phyloP scores from a whole-genome alignment of 2,888 invertebrate species.

The Megaustenia siamemsis region DNA sequence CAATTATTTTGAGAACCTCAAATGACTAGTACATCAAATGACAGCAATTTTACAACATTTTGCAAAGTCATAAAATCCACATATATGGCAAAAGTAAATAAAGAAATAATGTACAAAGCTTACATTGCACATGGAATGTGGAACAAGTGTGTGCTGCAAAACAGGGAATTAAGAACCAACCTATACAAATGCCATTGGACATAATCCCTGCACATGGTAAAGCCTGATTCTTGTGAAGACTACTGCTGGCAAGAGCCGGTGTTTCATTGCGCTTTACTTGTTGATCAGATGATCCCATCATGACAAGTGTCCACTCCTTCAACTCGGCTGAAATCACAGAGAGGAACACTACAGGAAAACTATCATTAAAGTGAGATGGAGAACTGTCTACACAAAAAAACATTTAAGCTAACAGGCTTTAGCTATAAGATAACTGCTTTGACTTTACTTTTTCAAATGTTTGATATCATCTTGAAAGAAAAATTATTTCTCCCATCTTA shows the following conservation, averaged over 20 bases:
- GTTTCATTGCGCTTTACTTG: slow-evolving; percentile 27
- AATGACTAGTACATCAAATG: neutral
- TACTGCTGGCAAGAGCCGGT: neutral
- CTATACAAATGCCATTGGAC: slow-evolving; percentile 72
- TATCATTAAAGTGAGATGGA: neutral
- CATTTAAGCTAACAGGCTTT: neutral
- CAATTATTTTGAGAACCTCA: too few relatives aligned
- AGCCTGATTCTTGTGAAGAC: slow-evolving; percentile 56
- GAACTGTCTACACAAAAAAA: neutral
- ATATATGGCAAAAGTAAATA: neutral
- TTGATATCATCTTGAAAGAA: too few relatives aligned
- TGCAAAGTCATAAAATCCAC: neutral
- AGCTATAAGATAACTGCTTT: too few relatives aligned
- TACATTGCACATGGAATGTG: slow-evolving; percentile 30
- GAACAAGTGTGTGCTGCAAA: neutral
- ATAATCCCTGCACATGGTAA: slow-evolving; percentile 71
- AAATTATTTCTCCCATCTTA: too few relatives aligned
- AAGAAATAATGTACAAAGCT: neutral
- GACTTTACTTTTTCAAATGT: too few relatives aligned
- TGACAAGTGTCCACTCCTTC: slow-evolving; percentile 74
- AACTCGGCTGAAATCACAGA: slow-evolving; percentile 68
- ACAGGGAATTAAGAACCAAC: slow-evolving; percentile 61
- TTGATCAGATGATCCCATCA: slow-evolving; percentile 70
- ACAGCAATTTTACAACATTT: neutral
- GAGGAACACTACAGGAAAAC: neutral